A percentile compares a stretch with the other conserved stretches of the same genome.
Conservation (phyloP, 2,797 vertebrate species). For the Prunella strophiata region DNA sequence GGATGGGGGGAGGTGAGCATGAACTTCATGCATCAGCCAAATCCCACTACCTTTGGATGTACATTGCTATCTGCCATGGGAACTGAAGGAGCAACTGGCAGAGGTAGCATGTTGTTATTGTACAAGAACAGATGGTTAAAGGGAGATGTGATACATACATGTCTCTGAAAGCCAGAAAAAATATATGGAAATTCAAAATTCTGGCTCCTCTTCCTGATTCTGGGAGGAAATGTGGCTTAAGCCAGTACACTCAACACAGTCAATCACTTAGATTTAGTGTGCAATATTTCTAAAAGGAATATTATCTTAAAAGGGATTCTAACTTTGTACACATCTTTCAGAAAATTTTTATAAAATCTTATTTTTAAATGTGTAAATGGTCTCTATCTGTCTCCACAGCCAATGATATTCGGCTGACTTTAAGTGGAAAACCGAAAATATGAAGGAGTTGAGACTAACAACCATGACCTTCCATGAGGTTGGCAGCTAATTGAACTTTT, state of each 20-base stretch:
- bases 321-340: neutral
- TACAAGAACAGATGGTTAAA: slow-evolving; percentile 10
- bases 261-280: slow-evolving; percentile 28
- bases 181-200: slow-evolving; percentile 33
- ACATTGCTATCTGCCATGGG: neutral
- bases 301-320: neutral
- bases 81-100: slow-evolving; percentile 6
- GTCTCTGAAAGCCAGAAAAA: slow-evolving; percentile 46
- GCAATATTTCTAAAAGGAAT: neutral
- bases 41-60: neutral
- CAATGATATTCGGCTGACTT: neutral
- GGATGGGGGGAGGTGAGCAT: neutral
- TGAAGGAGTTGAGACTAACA: neutral
- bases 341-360: neutral
- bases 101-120: neutral
- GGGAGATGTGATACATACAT: neutral
- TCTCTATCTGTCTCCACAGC: neutral
- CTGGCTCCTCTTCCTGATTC: slow-evolving; percentile 18
- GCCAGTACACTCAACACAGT: neutral
- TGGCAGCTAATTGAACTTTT: neutral
- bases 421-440: slow-evolving; percentile 7
- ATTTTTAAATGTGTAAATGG: neutral
- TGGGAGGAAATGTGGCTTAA: slow-evolving; percentile 34
- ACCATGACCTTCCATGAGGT: neutral
- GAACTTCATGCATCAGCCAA: neutral